Conservation (phyloP, 1,140 invertebrate genomes). For the Armadillidium nasatum region DNA sequence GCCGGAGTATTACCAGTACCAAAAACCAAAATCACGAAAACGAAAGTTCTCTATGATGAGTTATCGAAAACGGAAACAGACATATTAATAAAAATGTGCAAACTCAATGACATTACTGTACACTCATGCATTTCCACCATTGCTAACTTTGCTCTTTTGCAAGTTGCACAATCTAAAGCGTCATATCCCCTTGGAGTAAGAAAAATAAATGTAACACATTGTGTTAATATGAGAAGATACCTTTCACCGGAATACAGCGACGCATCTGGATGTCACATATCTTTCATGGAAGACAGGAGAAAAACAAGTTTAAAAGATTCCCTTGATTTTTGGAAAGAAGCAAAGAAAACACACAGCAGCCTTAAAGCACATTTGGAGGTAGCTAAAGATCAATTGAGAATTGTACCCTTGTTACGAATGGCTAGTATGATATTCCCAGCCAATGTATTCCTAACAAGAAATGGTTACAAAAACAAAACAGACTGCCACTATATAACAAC, state of each 20-base stretch:
- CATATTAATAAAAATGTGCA: conserved; percentile 26
- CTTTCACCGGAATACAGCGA: conserved; percentile 25
- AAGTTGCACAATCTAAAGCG: conserved; percentile 21
- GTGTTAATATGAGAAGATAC: conserved; percentile 34
- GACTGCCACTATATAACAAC: conserved; percentile 30
- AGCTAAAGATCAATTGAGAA: conserved; percentile 14
- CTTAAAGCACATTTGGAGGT: conserved; percentile 19
- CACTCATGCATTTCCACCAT: conserved; percentile 29
- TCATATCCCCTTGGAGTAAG: not conserved
- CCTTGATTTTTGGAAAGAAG: conserved; percentile 30
- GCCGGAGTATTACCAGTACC: conserved; percentile 21
- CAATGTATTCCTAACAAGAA: conserved; percentile 27
- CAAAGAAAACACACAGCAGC: conserved; percentile 19
- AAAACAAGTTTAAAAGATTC: not conserved
- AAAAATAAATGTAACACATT: conserved; percentile 17
- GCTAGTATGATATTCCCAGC: conserved; percentile 22
- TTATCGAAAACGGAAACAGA: conserved; percentile 24
- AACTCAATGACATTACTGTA: conserved; percentile 18
- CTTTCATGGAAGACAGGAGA: conserved; percentile 12
- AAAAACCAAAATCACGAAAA: not conserved
- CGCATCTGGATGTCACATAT: conserved; percentile 22
- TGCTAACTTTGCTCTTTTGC: conserved; percentile 22
- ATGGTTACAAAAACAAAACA: conserved; percentile 23
- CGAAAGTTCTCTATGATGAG: conserved; percentile 20
- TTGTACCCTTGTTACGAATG: conserved; percentile 18